A percentile compares a stretch with the other conserved stretches of the same genome.
These are phyloP conservation scores for Promerops cafer DNA, from an alignment of 2,113 vertebrate genomes.

Conservation along the genomic window DNA sequence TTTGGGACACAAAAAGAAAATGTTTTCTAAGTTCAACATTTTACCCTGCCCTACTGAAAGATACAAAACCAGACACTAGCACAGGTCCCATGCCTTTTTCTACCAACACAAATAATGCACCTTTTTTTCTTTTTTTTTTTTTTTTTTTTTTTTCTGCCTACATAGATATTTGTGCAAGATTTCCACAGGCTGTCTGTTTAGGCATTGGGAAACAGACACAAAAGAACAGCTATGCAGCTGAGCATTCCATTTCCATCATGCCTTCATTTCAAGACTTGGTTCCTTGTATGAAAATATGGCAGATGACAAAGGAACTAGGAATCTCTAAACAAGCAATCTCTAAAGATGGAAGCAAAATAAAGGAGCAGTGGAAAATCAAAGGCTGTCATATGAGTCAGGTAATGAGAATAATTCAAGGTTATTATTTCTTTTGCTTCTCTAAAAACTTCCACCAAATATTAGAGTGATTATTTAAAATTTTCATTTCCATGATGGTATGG, in stretches of 20 bases:
- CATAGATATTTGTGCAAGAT: background rate
- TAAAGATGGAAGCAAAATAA: background rate
- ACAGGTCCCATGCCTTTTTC: background rate
- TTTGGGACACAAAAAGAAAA: background rate
- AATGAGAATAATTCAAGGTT: conserved; percentile 5
- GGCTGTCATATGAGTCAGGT: background rate
- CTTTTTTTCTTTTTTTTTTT: background rate
- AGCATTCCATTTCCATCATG: background rate
- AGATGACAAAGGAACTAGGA: background rate
- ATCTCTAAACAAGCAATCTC: background rate
- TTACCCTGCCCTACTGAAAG: background rate
- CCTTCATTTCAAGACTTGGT: background rate
- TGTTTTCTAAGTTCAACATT: background rate
- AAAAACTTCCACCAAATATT: background rate
- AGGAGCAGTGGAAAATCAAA: background rate
- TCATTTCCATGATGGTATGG: background rate
- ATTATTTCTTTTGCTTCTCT: background rate
- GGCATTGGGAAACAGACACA: background rate
- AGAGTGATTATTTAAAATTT: background rate
- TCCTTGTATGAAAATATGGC: background rate
- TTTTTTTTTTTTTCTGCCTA: background rate
- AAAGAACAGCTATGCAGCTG: background rate
- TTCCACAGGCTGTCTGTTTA: background rate
- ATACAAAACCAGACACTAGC: background rate
- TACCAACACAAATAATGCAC: background rate